Base-by-base conservation (phyloP, 1,140 invertebrate genomes). In the Solen grandis region DNA sequence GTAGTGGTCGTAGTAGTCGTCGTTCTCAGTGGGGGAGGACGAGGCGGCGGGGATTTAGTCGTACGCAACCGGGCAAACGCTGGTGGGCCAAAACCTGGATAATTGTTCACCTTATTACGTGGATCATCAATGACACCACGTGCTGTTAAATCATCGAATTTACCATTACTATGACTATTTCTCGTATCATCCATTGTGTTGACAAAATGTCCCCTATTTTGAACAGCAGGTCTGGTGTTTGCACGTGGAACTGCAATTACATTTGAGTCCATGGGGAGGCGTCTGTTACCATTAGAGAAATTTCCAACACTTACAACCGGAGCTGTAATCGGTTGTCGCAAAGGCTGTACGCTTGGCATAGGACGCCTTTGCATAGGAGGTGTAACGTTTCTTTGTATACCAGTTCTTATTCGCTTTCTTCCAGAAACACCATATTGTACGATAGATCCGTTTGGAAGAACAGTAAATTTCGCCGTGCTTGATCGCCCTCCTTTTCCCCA, bases 381-480 rank as follows among this genome's bases (percentile, higher is more conserved):
- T 60, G 31, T 59, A n/a, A n/a, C n/a, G n/a, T n/a, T n/a, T n/a
- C n/a, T n/a, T n/a, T n/a, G n/a, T n/a, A n/a, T n/a, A n/a, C n/a
- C n/a, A n/a, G 22, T 29, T 69, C 13, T 25, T 25, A 33, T 55
- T 50, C 19, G 31, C 8, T 25, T 68, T 0, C 27, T n/a, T 5
- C 5, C 33, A 16, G 36, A n/a, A 19, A 50, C 31, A 0, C 74
- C 74, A 66, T 52, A 76, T 25, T 54, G 19, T 35, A 76, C 74
- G 36, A 76, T 76, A 29, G 74, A 76, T 13, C 74, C 74, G 29
- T 76, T 65, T n/a, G 74, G 74, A 27, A 76, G 74, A 41, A 76
- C 60, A 19, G 36, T 31, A 52, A 66, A 76, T 29, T 25, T 14
- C 29, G 52, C 13, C n/a, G n/a, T n/a, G n/a, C n/a, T n/a, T n/a